Evolutionary conservation across 30 jellyfish, hydroid and myxozoan genomes (phyloP).

Genomic region (Aurelia aurita): DNA sequence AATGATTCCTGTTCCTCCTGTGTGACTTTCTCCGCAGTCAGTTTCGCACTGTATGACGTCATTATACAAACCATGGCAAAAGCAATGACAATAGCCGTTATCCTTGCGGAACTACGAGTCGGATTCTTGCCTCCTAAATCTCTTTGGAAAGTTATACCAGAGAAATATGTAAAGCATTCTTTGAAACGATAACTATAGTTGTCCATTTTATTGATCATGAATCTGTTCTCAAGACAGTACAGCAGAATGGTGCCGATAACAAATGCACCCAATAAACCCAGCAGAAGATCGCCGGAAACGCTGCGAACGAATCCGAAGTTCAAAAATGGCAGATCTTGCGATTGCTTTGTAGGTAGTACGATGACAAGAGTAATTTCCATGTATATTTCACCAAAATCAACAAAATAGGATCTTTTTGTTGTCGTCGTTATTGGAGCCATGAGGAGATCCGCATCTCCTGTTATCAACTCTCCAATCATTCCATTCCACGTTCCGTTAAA

Average conservation of each 20-base stretch:
- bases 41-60: slow-evolving; percentile 90
- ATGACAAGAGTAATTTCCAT: slow-evolving; percentile 64
- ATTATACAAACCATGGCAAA: slow-evolving; percentile 89
- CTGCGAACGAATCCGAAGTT: slow-evolving; percentile 55
- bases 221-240: slow-evolving; percentile 65
- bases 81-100: slow-evolving; percentile 82
- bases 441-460: slow-evolving; percentile 82
- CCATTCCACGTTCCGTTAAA: slow-evolving; percentile 76
- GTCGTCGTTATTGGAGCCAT: slow-evolving; percentile 86
- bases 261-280: slow-evolving; percentile 38
- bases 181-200: slow-evolving; percentile 20
- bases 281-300: slow-evolving; percentile 20
- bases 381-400: slow-evolving; percentile 80
- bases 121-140: slow-evolving; percentile 97
- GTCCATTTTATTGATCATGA: background rate
- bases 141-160: slow-evolving; percentile 93
- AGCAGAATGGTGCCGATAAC: slow-evolving; percentile 53
- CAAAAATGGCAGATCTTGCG: slow-evolving; percentile 17
- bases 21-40: slow-evolving; percentile 85
- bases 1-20: slow-evolving; percentile 53
- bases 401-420: slow-evolving; percentile 32
- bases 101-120: slow-evolving; percentile 67
- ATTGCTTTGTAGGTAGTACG: slow-evolving; percentile 4
- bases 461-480: slow-evolving; percentile 80
- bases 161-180: slow-evolving; percentile 77